Conservation (phyloP, 2,888 invertebrate genomes). For the Meloe dianella region DNA sequence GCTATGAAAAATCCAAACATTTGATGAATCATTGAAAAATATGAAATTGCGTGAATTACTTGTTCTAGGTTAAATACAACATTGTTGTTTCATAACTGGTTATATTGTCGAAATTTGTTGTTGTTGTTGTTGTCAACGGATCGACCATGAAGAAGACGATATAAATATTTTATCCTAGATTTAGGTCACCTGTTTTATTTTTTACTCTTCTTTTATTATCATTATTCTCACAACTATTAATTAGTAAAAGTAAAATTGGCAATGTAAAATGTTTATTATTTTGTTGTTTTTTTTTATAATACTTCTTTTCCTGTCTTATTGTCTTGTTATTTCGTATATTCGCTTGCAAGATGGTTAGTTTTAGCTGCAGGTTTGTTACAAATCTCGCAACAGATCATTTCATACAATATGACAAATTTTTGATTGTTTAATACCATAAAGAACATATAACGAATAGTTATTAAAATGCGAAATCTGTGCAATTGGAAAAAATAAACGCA, state of each 20-base stretch:
- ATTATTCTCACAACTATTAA: neutral
- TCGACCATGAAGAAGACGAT: neutral
- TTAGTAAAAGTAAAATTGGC: neutral
- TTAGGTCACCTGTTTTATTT: neutral
- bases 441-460: neutral
- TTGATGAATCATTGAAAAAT: neutral
- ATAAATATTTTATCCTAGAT: conserved; percentile 1
- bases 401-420: too few relatives aligned
- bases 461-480: neutral
- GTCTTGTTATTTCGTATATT: neutral
- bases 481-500: neutral
- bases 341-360: conserved; percentile 6
- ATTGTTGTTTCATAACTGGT: neutral
- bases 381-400: neutral
- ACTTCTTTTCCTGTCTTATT: neutral
- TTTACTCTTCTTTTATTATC: too few relatives aligned
- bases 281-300: neutral
- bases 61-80: neutral
- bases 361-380: neutral
- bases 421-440: too few relatives aligned
- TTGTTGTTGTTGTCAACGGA: neutral
- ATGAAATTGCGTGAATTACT: conserved; percentile 1
- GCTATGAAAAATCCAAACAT: neutral
- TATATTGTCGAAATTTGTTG: conserved; percentile 5
- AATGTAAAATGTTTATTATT: neutral